phyloP scores from a whole-genome alignment of 2,888 invertebrate genomes.

The Isoperla grammatica region DNA sequence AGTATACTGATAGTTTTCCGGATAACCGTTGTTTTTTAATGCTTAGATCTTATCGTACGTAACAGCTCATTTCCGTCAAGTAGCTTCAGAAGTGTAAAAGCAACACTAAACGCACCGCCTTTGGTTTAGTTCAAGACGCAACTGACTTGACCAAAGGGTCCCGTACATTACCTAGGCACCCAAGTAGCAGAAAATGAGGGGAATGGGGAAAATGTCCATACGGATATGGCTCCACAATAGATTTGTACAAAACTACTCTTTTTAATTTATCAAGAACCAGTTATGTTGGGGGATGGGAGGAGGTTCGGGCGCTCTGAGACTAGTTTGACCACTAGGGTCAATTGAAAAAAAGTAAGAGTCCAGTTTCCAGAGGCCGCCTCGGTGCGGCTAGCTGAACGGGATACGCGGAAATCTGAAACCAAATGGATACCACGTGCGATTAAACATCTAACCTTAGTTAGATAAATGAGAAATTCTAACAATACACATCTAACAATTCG shows the following conservation, averaged over 20 bases:
- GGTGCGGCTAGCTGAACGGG: background rate
- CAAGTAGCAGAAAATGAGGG: slow-evolving; percentile 1
- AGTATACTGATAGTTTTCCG: too few relatives aligned
- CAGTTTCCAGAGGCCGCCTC: slow-evolving; percentile 6
- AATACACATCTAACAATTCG: too few relatives aligned
- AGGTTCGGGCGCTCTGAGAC: slow-evolving; percentile 19
- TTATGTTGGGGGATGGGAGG: background rate
- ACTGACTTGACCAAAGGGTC: slow-evolving; percentile 3
- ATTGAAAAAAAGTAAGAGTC: slow-evolving; percentile 14
- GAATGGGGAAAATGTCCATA: background rate
- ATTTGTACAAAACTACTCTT: slow-evolving; percentile 15
- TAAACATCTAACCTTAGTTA: too few relatives aligned
- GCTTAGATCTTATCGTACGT: too few relatives aligned
- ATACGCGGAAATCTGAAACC: background rate
- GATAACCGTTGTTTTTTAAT: too few relatives aligned
- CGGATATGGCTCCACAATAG: slow-evolving; percentile 9
- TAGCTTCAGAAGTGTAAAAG: too few relatives aligned
- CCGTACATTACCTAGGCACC: background rate
- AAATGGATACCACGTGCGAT: slow-evolving; percentile 2
- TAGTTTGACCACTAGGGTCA: slow-evolving; percentile 27
- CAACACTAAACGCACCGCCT: background rate
- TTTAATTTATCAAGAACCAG: slow-evolving; percentile 9
- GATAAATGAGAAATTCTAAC: too few relatives aligned
- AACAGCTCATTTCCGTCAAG: too few relatives aligned
- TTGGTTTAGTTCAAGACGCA: background rate